These are phyloP conservation scores for Zaprionus vittiger DNA, from an alignment of 1,140 invertebrate species.

Conservation along the genomic window DNA sequence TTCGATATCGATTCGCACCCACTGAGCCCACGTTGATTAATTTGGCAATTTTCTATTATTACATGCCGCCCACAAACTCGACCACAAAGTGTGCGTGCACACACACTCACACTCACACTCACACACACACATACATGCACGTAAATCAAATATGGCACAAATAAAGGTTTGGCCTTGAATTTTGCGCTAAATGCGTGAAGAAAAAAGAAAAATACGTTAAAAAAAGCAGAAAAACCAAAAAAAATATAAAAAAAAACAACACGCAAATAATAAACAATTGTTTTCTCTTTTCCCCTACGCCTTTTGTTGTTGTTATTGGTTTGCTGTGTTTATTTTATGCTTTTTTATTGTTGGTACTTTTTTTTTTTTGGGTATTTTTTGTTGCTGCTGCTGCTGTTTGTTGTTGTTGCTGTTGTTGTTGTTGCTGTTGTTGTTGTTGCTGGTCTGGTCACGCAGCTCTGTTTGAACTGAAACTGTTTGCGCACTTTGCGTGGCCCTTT, in stretches of 20 bases:
- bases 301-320: slow-evolving; percentile 4
- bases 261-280: slow-evolving; percentile 72
- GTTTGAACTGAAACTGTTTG: slow-evolving; percentile 33
- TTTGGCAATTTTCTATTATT: slow-evolving; percentile 68
- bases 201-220: slow-evolving; percentile 34
- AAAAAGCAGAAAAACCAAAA: slow-evolving; percentile 10
- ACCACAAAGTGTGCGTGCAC: slow-evolving; percentile 16
- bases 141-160: slow-evolving; percentile 61
- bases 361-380: slow-evolving; percentile 2
- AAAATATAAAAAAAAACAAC: slow-evolving; percentile 36
- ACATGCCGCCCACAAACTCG: slow-evolving; percentile 42
- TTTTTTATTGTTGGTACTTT: slow-evolving; percentile 8
- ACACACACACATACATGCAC: slow-evolving; percentile 11
- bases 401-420: slow-evolving; percentile 9
- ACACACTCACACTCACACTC: slow-evolving; percentile 24
- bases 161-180: slow-evolving; percentile 75
- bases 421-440: slow-evolving; percentile 13
- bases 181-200: slow-evolving; percentile 54
- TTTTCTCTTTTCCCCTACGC: slow-evolving; percentile 55
- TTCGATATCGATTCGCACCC: slow-evolving; percentile 55
- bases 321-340: not conserved
- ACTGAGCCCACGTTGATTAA: slow-evolving; percentile 22
- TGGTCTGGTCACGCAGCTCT: slow-evolving; percentile 35
- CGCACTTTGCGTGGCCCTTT: slow-evolving; percentile 30
- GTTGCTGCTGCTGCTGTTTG: slow-evolving; percentile 11